Conservation (phyloP, 2,797 vertebrate genomes). For the Coilia nasus region DNA sequence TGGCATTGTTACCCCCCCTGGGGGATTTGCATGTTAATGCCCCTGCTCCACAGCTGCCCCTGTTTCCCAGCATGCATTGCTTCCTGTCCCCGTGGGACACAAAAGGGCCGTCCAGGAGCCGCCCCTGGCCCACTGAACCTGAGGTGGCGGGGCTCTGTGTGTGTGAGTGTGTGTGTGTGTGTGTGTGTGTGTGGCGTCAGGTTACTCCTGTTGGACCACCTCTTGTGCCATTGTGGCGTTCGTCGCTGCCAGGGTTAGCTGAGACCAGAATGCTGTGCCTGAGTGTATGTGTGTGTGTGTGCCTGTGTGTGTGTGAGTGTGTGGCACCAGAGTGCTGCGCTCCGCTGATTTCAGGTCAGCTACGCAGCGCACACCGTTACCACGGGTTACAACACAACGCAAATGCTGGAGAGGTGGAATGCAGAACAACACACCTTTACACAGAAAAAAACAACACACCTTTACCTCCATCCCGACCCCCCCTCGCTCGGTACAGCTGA, state of each 20-base stretch:
- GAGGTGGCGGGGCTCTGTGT: not conserved
- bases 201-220: constrained; percentile 15
- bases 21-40: constrained; percentile 57
- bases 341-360: no score
- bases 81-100: constrained; percentile 41
- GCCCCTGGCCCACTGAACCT: constrained; percentile 43
- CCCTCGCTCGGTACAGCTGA: no score
- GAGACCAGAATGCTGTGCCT: not conserved
- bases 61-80: constrained; percentile 52
- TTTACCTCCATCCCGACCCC: no score
- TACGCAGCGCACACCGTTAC: no score
- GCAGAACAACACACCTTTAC: no score
- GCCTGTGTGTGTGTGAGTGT: no score
- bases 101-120: constrained; percentile 48
- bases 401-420: no score
- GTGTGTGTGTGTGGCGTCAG: not conserved
- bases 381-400: no score
- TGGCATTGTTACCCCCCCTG: constrained; percentile 50
- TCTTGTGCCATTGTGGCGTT: not conserved
- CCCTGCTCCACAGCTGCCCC: constrained; percentile 51
- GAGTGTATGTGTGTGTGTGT: no score
- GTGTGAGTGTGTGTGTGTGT: no score
- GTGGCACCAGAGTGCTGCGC: no score
- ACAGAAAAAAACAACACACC: no score
- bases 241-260: not conserved